Evolutionary conservation across 2,113 vertebrate genomes (phyloP), one percentile per base, ranked within the genome.

Genomic region (Cacatua alba): DNA sequence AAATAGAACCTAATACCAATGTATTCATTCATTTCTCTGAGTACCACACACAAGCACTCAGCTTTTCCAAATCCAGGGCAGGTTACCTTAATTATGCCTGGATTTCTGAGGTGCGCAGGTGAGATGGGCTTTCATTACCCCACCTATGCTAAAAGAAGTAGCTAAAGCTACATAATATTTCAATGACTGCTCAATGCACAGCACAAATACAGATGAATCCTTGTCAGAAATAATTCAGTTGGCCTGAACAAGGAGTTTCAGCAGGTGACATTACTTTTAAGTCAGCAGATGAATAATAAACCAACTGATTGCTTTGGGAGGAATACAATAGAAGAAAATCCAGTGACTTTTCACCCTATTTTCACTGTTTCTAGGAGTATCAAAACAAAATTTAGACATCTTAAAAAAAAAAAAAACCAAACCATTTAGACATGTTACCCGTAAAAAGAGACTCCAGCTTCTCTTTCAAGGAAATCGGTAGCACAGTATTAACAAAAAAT

Each of bases 381-480:
- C 79, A 92, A 80, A 81, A 83, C 76, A 77, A 77, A 83, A 90
- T 72, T 52, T 75, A 80, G 91, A 95, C 79, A 78, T 16, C 41
- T 75, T 83, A 96, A 90, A 82, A 82, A 93, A 82, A 53, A 63
- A 25, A 4, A 37, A 62, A 35, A 35, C 35, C 39, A 39, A 39
- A 39, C 39, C 39, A 86, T 5, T 31, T 74, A 79, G 86, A 88
- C 49, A 77, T 20, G 35, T 80, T 92, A 94, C 89, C 87, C 39
- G 7, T 94, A 92, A 95, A 93, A 84, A 69, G 63, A 91, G 71
- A 65, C 17, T 59, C 78, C 55, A 48, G 78, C 72, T 95, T 77
- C 84, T 78, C 87, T 96, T 97, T 96, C 86, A 93, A 96, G 92
- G 89, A 90, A 97, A 95, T 95, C 84, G 95, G 88, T 94, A 93